These are phyloP conservation scores for Nerophis lumbriciformis DNA, from an alignment of 2,113 vertebrate genomes.

Conservation along the genomic window DNA sequence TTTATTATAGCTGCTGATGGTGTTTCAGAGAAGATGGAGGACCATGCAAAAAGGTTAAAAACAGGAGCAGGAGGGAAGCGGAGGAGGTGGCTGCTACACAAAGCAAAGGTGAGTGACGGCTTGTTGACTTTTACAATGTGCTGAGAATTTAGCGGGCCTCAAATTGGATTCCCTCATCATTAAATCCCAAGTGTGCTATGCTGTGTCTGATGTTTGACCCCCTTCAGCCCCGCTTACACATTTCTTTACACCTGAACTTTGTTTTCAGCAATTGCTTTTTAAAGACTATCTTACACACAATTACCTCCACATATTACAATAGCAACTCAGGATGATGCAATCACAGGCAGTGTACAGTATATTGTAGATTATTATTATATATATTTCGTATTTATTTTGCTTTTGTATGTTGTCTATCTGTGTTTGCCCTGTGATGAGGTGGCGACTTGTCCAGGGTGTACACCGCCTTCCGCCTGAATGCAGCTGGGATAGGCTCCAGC, in stretches of 20 bases:
- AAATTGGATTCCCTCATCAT: conserved; percentile 38
- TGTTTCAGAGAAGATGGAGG: neutral
- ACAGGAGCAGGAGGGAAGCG: neutral
- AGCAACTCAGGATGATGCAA: too few species aligned
- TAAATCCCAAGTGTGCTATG: conserved; percentile 39
- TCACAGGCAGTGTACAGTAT: too few species aligned
- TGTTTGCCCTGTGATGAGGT: too few species aligned
- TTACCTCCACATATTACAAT: neutral
- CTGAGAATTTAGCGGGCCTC: conserved; percentile 17
- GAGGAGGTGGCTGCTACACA: neutral
- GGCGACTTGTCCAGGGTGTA: too few species aligned
- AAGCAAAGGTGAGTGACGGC: conserved; percentile 37
- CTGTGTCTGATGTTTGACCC: conserved; percentile 41
- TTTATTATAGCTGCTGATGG: conserved; percentile 3
- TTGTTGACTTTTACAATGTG: conserved; percentile 53
- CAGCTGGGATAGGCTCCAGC: too few species aligned
- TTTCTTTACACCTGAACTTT: conserved; percentile 24
- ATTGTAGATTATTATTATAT: too few species aligned
- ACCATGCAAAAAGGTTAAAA: neutral
- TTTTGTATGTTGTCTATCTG: too few species aligned
- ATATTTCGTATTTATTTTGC: too few species aligned
- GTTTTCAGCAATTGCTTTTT: neutral
- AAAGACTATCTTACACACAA: neutral
- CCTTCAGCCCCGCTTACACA: conserved; percentile 4
- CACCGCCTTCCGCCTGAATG: too few species aligned